These are phyloP conservation scores for Perdita meconis DNA, from an alignment of 2,888 invertebrate species.

Conservation along the genomic window DNA sequence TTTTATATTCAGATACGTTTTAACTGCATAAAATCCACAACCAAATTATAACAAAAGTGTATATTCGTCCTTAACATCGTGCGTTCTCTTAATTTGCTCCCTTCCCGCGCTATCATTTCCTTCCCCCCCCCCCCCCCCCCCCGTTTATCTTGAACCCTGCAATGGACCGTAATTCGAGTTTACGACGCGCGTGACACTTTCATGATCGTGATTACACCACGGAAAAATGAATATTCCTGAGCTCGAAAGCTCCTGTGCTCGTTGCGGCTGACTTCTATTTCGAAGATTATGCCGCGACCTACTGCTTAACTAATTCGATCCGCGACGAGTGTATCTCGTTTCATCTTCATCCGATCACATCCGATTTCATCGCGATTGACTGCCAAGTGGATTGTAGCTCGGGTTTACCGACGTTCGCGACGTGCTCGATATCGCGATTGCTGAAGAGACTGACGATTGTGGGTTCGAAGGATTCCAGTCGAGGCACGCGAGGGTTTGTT, in stretches of 20 bases:
- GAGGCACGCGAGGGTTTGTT: too few species aligned
- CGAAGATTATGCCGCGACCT: not conserved
- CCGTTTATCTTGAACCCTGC: conserved; percentile 16
- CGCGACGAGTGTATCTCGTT: not conserved
- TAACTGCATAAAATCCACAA: too few species aligned
- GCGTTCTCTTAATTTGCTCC: conserved; percentile 9
- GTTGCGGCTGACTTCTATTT: not conserved
- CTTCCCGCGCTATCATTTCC: too few species aligned
- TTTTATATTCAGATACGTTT: too few species aligned
- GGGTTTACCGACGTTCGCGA: too few species aligned
- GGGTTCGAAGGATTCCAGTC: too few species aligned
- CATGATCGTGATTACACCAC: conserved; percentile 6
- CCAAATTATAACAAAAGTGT: too few species aligned
- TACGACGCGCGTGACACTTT: conserved; percentile 26
- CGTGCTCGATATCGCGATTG: not conserved
- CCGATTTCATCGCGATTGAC: conserved; percentile 9
- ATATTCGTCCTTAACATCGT: conserved; percentile 21
- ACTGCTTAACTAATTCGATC: conserved; percentile 17
- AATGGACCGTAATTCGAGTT: conserved; percentile 20
- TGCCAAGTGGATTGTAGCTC: conserved; percentile 1
- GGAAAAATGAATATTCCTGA: not conserved
- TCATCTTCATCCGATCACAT: not conserved
- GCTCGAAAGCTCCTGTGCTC: not conserved
- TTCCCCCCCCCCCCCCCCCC: not conserved
- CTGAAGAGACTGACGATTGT: not conserved